phyloP scores from a whole-genome alignment of 2,888 invertebrate genomes.

The Cryptus viduatorius region DNA sequence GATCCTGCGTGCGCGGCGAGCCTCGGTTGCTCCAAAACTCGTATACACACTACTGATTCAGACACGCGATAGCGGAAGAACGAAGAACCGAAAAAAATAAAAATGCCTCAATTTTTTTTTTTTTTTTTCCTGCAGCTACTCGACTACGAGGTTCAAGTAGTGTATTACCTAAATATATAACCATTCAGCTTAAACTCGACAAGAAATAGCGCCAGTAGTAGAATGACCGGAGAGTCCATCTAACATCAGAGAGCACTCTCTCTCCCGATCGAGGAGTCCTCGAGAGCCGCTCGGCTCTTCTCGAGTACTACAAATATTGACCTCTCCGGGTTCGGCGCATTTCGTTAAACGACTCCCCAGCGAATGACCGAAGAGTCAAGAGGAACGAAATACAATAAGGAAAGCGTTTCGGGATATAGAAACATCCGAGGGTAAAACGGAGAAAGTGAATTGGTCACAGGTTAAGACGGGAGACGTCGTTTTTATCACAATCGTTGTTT shows the following conservation, averaged over 20 bases:
- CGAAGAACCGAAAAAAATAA: neutral
- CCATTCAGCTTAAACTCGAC: slow-evolving; percentile 48
- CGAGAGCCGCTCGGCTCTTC: slow-evolving; percentile 72
- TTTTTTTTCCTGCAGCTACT: slow-evolving; percentile 24
- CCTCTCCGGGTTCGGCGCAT: slow-evolving; percentile 76
- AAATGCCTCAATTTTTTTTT: slow-evolving; percentile 8
- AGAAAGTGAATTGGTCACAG: neutral
- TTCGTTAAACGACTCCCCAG: slow-evolving; percentile 80
- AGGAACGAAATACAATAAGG: slow-evolving; percentile 22
- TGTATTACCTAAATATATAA: slow-evolving; percentile 57
- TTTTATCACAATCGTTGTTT: too few species aligned
- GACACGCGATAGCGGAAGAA: slow-evolving; percentile 41
- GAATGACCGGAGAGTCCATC: slow-evolving; percentile 23
- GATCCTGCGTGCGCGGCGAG: slow-evolving; percentile 1
- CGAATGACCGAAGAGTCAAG: slow-evolving; percentile 49
- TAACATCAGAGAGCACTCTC: slow-evolving; percentile 58
- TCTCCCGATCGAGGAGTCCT: slow-evolving; percentile 71
- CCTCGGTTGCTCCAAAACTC: slow-evolving; percentile 31
- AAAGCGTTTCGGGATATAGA: slow-evolving; percentile 17
- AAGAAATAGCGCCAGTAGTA: slow-evolving; percentile 43
- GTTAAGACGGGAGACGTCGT: neutral
- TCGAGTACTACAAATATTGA: slow-evolving; percentile 82
- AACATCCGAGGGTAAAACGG: slow-evolving; percentile 7
- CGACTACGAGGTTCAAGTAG: slow-evolving; percentile 9
- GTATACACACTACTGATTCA: slow-evolving; percentile 42